Evolutionary conservation across 2,888 invertebrate genomes (phyloP).

Genomic region (Oeneis ivallda): DNA sequence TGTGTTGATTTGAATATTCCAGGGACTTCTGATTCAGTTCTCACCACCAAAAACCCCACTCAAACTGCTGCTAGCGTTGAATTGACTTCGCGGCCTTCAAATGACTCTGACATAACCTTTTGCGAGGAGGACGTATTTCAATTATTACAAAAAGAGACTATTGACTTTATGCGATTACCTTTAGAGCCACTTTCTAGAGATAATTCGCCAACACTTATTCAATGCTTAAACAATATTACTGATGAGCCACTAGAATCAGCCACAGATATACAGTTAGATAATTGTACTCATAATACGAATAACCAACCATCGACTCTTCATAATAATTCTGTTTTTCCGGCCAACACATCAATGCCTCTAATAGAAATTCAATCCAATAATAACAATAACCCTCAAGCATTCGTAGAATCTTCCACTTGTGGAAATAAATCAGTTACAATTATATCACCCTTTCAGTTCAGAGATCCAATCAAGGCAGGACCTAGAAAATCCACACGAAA

Average conservation of each 20-base stretch:
- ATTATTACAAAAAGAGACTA: slow-evolving; percentile 2
- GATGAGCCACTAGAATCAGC: slow-evolving; percentile 5
- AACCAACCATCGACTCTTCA: slow-evolving; percentile 3
- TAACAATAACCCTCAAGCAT: background rate
- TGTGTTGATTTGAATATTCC: slow-evolving; percentile 1
- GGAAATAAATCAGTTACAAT: background rate
- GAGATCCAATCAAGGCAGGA: slow-evolving; percentile 1
- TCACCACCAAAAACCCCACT: slow-evolving; percentile 2
- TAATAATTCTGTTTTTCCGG: background rate
- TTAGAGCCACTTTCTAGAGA: slow-evolving; percentile 4
- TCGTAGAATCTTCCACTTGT: background rate
- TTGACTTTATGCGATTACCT: background rate
- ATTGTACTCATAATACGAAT: slow-evolving; percentile 4
- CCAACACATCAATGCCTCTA: slow-evolving; percentile 3
- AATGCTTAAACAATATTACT: background rate
- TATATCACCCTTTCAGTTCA: slow-evolving; percentile 6
- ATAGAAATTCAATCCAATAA: background rate
- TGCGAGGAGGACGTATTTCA: background rate
- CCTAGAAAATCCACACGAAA: slow-evolving; percentile 4
- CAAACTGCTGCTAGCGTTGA: slow-evolving; percentile 4
- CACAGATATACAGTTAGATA: slow-evolving; percentile 1
- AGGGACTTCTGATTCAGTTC: slow-evolving; percentile 3
- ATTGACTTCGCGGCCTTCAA: slow-evolving; percentile 1
- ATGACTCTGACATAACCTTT: slow-evolving; percentile 6
- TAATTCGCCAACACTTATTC: slow-evolving; percentile 4